phyloP scores from a whole-genome alignment of 2,888 invertebrate species.

The Drosophila conformis region DNA sequence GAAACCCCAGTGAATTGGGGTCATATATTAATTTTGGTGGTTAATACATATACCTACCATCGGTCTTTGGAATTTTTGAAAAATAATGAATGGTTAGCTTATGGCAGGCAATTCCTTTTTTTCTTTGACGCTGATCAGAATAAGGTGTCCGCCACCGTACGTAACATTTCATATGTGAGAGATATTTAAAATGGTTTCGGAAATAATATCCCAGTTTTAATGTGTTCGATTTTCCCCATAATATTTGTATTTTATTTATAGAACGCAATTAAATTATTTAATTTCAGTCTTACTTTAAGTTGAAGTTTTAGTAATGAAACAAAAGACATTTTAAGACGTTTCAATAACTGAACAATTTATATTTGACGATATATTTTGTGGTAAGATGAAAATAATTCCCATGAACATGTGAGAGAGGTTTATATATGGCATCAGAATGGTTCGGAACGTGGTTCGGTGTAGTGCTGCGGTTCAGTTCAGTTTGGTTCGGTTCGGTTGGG shows the following conservation, averaged over 20 bases:
- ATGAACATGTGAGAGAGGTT: background rate
- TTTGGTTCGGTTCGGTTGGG: conserved; percentile 8
- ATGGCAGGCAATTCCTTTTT: too few species aligned
- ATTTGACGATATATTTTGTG: background rate
- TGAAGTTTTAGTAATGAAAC: background rate
- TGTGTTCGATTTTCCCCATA: background rate
- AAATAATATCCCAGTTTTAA: background rate
- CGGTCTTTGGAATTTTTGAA: too few species aligned
- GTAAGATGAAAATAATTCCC: background rate
- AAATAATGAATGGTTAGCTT: too few species aligned
- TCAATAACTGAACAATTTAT: background rate
- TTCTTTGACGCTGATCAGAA: too few species aligned
- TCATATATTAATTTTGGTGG: too few species aligned
- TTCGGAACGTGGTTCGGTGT: conserved; percentile 4
- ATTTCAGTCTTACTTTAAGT: background rate
- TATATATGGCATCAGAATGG: background rate
- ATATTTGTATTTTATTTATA: background rate
- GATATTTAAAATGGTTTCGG: background rate
- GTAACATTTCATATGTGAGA: background rate
- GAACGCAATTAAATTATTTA: background rate
- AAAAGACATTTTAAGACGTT: background rate
- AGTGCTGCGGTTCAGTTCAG: conserved; percentile 9
- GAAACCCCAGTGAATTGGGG: too few species aligned
- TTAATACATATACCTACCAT: too few species aligned
- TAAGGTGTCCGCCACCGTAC: too few species aligned